Conservation (phyloP, 2,113 vertebrate species). For the Mionectes macconnelli region DNA sequence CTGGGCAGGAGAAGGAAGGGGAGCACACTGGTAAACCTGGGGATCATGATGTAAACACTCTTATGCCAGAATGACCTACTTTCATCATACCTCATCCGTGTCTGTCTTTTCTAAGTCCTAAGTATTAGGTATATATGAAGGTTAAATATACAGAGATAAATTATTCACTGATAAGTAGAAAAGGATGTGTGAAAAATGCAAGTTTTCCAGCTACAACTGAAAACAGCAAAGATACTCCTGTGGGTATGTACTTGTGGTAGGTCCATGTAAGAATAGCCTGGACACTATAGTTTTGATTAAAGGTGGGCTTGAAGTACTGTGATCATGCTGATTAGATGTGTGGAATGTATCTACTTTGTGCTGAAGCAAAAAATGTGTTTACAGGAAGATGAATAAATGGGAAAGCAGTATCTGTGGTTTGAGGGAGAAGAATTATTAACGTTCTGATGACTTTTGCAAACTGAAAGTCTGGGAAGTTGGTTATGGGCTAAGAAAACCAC, state of each 20-base stretch:
- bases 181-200: background rate
- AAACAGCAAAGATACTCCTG: background rate
- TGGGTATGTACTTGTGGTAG: background rate
- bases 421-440: slow-evolving; percentile 35
- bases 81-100: background rate
- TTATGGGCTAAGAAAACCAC: slow-evolving; percentile 43
- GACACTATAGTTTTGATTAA: background rate
- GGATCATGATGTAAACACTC: background rate
- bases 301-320: slow-evolving; percentile 9
- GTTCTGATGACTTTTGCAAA: slow-evolving; percentile 45
- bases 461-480: slow-evolving; percentile 39
- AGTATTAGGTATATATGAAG: background rate
- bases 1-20: background rate
- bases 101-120: background rate
- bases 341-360: background rate
- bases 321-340: background rate
- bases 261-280: background rate
- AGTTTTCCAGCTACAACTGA: background rate
- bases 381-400: background rate
- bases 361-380: slow-evolving; percentile 31
- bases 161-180: background rate
- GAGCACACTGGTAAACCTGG: background rate
- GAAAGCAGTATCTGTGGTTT: slow-evolving; percentile 37
- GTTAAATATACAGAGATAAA: background rate
- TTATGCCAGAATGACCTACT: background rate